Conservation (phyloP, 2,888 invertebrate genomes). For the Hoplodrina blanda region DNA sequence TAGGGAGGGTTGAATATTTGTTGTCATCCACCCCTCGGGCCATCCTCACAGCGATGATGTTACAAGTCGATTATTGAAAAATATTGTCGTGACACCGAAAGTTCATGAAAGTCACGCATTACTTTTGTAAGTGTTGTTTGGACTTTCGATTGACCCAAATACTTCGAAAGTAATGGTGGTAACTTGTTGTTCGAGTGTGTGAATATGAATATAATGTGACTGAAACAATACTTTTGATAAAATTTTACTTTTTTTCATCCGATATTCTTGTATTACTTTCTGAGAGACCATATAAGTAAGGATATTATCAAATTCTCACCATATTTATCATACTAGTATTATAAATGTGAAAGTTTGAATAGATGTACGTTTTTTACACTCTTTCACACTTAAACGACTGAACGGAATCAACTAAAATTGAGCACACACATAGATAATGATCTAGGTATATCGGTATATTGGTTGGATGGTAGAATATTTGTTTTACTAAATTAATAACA, state of each 20-base stretch:
- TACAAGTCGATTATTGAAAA: slow-evolving; percentile 24
- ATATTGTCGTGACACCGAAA: slow-evolving; percentile 22
- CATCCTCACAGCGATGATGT: not conserved
- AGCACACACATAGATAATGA: too few species aligned
- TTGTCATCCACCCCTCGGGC: not conserved
- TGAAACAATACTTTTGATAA: not conserved
- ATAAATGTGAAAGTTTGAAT: too few species aligned
- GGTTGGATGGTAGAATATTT: too few species aligned
- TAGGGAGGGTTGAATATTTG: slow-evolving; percentile 27
- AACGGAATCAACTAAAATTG: too few species aligned
- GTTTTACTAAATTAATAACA: too few species aligned
- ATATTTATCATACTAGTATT: too few species aligned
- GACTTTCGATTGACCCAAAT: slow-evolving; percentile 28
- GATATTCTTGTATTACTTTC: not conserved
- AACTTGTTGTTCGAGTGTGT: not conserved
- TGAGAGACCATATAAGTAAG: too few species aligned
- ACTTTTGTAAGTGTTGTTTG: slow-evolving; percentile 7
- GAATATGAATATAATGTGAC: not conserved
- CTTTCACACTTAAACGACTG: too few species aligned
- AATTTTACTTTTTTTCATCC: not conserved
- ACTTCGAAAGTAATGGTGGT: not conserved
- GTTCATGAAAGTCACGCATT: slow-evolving; percentile 16
- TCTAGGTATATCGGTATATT: too few species aligned
- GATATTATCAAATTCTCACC: too few species aligned
- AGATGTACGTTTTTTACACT: too few species aligned